phyloP scores from a whole-genome alignment of 2,113 vertebrate genomes.

The Numenius arquata region DNA sequence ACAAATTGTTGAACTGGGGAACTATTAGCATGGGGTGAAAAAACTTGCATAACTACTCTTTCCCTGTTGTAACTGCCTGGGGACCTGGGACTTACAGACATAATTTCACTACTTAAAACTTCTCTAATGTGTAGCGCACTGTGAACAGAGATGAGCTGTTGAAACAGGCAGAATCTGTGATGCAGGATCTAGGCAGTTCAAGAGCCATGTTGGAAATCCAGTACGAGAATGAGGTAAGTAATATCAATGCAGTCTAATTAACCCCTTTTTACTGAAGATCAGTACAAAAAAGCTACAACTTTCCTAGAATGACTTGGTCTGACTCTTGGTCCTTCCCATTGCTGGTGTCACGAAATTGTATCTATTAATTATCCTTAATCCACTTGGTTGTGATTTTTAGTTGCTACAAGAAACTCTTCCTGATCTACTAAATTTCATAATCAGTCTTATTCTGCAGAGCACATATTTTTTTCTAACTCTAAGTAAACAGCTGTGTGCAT shows the following conservation, averaged over 20 bases:
- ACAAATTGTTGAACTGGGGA: background rate
- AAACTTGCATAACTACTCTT: background rate
- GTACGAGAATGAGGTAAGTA: constrained; percentile 97
- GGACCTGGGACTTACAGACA: background rate
- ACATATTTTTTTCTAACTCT: background rate
- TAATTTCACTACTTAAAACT: constrained; percentile 44
- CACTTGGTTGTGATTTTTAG: background rate
- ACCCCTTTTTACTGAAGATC: background rate
- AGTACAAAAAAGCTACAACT: background rate
- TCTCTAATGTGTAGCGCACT: constrained; percentile 83
- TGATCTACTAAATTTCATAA: background rate
- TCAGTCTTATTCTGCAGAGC: background rate
- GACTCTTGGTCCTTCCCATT: background rate
- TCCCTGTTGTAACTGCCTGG: constrained; percentile 27
- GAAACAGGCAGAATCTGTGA: constrained; percentile 98
- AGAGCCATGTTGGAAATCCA: constrained; percentile 99
- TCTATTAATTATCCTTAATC: background rate
- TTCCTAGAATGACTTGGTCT: background rate
- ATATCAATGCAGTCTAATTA: background rate
- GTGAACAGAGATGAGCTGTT: constrained; percentile 98
- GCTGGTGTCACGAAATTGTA: background rate
- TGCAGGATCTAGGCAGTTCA: constrained; percentile 98
- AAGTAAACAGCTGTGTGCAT: background rate
- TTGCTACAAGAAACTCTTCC: background rate
- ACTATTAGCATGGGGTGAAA: background rate